Conservation (phyloP, 2,888 invertebrate species). For the Lasioglossum vierecki region DNA sequence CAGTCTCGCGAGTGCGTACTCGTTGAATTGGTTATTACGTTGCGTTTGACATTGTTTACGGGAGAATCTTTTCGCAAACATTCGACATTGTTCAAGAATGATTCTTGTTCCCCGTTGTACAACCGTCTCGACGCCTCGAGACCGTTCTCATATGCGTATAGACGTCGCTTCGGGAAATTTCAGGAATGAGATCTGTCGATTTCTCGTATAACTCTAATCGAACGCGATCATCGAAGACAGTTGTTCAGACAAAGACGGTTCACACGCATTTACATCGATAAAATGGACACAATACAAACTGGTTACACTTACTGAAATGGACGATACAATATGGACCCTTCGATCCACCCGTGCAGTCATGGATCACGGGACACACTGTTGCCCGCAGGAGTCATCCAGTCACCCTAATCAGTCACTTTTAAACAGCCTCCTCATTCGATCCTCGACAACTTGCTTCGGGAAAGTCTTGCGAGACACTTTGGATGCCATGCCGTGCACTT, state of each 20-base stretch:
- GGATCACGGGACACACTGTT: conserved; percentile 49
- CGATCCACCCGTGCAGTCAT: conserved; percentile 70
- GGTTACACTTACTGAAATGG: conserved; percentile 51
- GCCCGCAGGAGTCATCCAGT: neutral
- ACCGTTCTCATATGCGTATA: neutral
- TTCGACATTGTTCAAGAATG: neutral
- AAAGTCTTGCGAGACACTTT: neutral
- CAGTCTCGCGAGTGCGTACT: neutral
- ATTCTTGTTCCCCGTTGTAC: neutral
- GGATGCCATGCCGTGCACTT: neutral
- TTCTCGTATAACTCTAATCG: neutral
- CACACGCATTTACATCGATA: conserved; percentile 38
- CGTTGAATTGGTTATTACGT: neutral
- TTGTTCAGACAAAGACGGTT: conserved; percentile 28
- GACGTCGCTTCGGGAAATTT: neutral
- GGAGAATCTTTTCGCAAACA: neutral
- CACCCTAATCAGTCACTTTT: neutral
- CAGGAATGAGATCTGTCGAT: neutral
- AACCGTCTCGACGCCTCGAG: no score
- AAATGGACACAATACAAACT: conserved; percentile 47
- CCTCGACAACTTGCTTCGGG: neutral
- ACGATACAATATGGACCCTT: conserved; percentile 74
- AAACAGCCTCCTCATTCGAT: neutral
- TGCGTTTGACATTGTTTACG: neutral
- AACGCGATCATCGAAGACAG: conserved; percentile 5